phyloP scores from a whole-genome alignment of 2,888 invertebrate genomes.

The Oligia latruncula region DNA sequence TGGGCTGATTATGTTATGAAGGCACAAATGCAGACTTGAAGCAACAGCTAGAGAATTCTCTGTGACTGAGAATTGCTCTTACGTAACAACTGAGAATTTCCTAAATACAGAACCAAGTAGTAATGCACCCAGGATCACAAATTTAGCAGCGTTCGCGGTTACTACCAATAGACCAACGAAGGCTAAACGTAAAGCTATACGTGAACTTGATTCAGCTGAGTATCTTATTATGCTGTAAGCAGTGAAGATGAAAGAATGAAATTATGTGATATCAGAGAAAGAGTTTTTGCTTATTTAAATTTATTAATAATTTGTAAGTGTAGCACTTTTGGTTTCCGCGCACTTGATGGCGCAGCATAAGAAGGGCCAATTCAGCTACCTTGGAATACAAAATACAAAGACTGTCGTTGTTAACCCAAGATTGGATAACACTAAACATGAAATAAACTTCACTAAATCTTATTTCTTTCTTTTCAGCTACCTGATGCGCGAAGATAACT shows the following conservation, averaged over 20 bases:
- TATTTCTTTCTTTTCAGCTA: conserved; percentile 90
- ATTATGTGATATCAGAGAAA: neutral
- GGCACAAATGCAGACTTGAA: neutral
- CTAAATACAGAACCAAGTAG: neutral
- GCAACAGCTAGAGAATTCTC: neutral
- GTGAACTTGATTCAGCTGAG: neutral
- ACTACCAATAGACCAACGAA: neutral
- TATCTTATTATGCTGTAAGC: neutral
- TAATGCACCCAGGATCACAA: neutral
- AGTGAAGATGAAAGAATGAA: neutral
- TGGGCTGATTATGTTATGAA: neutral
- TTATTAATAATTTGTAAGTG: neutral
- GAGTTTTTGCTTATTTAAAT: neutral
- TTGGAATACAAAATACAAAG: neutral
- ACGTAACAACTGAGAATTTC: neutral
- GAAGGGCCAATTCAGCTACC: neutral
- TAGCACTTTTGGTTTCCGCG: neutral
- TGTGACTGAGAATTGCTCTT: neutral
- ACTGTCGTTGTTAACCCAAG: neutral
- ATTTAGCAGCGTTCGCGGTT: neutral
- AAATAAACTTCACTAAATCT: neutral
- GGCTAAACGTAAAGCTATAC: neutral
- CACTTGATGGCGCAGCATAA: neutral
- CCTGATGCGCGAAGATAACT: conserved; percentile 94
- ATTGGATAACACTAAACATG: neutral